Base-by-base conservation (phyloP, 2,113 vertebrate genomes). In the Thunnus thynnus region DNA sequence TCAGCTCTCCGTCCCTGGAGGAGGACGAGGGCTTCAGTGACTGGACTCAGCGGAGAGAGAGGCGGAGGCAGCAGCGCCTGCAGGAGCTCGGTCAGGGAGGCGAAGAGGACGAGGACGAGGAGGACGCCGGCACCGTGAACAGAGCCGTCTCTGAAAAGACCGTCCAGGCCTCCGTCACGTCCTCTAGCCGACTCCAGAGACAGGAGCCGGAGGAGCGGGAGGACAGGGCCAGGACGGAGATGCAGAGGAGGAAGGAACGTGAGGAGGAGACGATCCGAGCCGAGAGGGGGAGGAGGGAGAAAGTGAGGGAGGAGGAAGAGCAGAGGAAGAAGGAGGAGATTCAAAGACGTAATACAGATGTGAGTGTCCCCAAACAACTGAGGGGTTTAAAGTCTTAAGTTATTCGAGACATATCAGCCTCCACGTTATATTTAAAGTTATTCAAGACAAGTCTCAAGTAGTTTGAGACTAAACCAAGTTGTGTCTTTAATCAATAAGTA, bases 11-110 rank as follows among this genome's bases (percentile, higher is more conserved):
- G 0, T 94, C 95, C 46, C 83, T 94, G 86, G 98, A 99, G 10
- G 98, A 99, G 66, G 97, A 99, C 2, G 98, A 99, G 74, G 98
- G 98, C 9, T 99, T 99, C 86, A 95, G 97, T 0, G 97, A 99
- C 89, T 98, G 98, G 97, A 96, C 97, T 36, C 98, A 97, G 82
- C 97, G 94, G 55, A 61, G 95, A 0, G 96, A 96, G 85, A 95
- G 82, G 71, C 90, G 68, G 76, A 95, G 86, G 55, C 96, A 91
- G 86, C 92, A 69, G 79, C 93, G 87, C 3, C 85, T 88, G 82
- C 95, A 84, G 63, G 89, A 94, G 65, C 92, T 87, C 3, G 54
- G 58, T 54, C 63, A 30, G n/a, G 89, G 66, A 52, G 86, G 84
- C 8, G 69, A 90, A 2, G 84, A 89, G 76, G 83, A 84, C 0